A percentile compares a stretch with the other conserved stretches of the same genome.
Conservation (phyloP, 2,888 invertebrate species). For the Scotopteryx bipunctaria region DNA sequence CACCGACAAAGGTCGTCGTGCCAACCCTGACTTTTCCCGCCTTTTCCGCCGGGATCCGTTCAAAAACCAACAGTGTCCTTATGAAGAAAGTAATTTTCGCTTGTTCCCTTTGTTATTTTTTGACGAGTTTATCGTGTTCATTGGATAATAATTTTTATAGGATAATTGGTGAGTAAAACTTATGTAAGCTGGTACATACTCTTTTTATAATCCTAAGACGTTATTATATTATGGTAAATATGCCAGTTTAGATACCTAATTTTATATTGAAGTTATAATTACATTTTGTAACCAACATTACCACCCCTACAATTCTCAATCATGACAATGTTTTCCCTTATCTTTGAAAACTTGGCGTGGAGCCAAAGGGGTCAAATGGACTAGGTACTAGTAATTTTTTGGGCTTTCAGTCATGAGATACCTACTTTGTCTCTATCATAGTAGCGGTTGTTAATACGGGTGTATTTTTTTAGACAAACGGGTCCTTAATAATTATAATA, state of each 20-base stretch:
- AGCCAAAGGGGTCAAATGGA: constrained; percentile 20
- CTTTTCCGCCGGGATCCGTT: constrained; percentile 48
- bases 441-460: background rate
- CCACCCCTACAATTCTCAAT: constrained; percentile 5
- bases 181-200: background rate
- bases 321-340: constrained; percentile 11
- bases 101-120: constrained; percentile 56
- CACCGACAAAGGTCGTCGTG: constrained; percentile 56
- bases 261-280: too few species aligned
- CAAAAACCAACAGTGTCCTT: constrained; percentile 58
- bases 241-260: too few species aligned
- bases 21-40: constrained; percentile 49
- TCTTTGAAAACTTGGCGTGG: constrained; percentile 12
- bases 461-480: too few species aligned
- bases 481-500: too few species aligned
- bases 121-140: constrained; percentile 55
- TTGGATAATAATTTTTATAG: constrained; percentile 74
- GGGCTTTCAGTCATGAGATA: constrained; percentile 5
- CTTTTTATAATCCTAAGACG: background rate
- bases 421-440: background rate
- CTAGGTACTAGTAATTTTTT: constrained; percentile 12
- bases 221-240: background rate
- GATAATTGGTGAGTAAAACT: constrained; percentile 61
- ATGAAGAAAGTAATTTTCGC: constrained; percentile 68
- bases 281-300: too few species aligned